A percentile compares a stretch with the other conserved stretches of the same genome.
These are phyloP conservation scores for Microtus ochrogaster DNA, from an alignment of 2,113 vertebrate species.

Conservation along the genomic window DNA sequence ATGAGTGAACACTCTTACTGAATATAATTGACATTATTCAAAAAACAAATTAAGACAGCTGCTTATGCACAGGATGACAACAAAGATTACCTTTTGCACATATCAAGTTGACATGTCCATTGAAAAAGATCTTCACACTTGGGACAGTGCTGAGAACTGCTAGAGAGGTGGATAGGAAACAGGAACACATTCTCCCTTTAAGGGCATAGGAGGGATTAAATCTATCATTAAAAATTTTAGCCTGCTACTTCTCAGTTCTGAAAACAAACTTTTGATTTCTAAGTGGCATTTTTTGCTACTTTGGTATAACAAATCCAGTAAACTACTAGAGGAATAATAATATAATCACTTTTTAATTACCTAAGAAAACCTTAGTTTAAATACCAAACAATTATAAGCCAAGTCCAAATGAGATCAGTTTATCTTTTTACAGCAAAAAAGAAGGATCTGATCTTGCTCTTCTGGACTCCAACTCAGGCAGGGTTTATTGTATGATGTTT, in stretches of 20 bases:
- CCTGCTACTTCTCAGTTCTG: not conserved
- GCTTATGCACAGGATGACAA: not conserved
- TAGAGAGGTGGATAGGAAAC: not conserved
- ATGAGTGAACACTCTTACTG: not conserved
- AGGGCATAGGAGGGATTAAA: too few relatives aligned
- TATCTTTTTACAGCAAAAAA: fast-evolving
- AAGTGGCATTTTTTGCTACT: not conserved
- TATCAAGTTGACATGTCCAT: not conserved
- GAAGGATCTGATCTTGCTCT: fast-evolving
- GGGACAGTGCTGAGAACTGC: not conserved
- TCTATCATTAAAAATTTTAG: not conserved
- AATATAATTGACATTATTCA: too few relatives aligned
- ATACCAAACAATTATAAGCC: not conserved
- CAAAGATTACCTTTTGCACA: not conserved
- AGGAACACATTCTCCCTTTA: not conserved
- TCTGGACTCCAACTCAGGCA: too few relatives aligned
- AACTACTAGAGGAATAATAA: not conserved
- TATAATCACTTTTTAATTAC: not conserved
- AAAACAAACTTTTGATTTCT: not conserved
- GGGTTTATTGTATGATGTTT: too few relatives aligned
- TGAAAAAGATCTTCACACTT: not conserved
- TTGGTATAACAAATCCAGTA: not conserved
- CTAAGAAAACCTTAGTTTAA: not conserved
- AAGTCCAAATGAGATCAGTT: too few relatives aligned
- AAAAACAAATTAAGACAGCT: not conserved